Conservation (phyloP, 2,113 vertebrate genomes). For the Cairina moschata region DNA sequence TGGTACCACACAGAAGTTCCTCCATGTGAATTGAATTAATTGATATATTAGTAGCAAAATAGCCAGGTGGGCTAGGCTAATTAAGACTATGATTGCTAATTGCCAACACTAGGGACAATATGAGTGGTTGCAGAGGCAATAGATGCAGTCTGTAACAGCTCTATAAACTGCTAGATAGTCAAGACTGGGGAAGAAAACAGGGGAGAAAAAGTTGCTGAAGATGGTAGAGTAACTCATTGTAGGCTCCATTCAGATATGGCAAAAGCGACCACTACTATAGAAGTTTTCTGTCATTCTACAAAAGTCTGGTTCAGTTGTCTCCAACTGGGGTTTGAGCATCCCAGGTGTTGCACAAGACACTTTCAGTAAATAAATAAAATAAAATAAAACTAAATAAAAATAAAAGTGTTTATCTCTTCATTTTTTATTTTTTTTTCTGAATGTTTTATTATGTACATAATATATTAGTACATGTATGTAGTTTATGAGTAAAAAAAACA, state of each 20-base stretch:
- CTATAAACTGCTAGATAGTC: not conserved
- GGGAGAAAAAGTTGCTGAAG: not conserved
- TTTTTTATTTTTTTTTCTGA: not conserved
- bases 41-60: slow-evolving; percentile 79
- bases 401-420: not conserved
- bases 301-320: not conserved
- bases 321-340: not conserved
- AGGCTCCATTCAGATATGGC: not conserved
- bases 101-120: slow-evolving; percentile 68
- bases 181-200: not conserved
- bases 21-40: slow-evolving; percentile 79
- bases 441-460: not conserved
- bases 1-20: slow-evolving; percentile 52
- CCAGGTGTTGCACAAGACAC: not conserved
- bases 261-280: not conserved
- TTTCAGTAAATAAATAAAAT: not conserved
- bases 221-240: not conserved
- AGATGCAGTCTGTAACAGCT: slow-evolving; percentile 25
- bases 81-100: slow-evolving; percentile 80
- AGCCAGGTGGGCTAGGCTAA: slow-evolving; percentile 78
- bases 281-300: not conserved
- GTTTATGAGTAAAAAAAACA: not conserved
- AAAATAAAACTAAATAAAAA: not conserved
- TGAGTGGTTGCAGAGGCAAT: slow-evolving; percentile 49
- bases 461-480: not conserved